Percentiles rank a stretch among this genome's conserved stretches.
phyloP scores from a whole-genome alignment of 2,888 invertebrate species.

The Petrophora chlorosata region DNA sequence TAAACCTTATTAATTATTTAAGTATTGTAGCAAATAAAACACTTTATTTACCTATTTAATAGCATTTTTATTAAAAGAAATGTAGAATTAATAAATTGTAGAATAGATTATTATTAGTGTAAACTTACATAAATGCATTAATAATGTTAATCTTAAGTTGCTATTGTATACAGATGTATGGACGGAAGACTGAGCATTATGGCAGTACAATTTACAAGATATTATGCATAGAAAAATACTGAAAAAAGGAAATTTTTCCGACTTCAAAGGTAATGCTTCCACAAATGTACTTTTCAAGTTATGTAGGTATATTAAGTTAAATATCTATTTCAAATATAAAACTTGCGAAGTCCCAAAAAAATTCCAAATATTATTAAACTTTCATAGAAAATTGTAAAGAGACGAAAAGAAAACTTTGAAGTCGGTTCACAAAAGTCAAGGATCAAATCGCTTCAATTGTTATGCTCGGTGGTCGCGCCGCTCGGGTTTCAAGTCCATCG shows the following conservation, averaged over 20 bases:
- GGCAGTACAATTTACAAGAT: conserved; percentile 14
- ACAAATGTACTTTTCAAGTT: neutral
- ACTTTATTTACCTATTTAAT: conserved; percentile 32
- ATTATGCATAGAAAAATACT: neutral
- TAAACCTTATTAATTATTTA: conserved; percentile 33
- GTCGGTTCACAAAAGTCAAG: conserved; percentile 3
- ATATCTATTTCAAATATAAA: too few relatives aligned
- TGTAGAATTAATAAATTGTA: conserved; percentile 48
- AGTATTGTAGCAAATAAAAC: conserved; percentile 38
- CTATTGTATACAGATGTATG: conserved; percentile 23
- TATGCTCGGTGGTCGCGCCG: conserved; percentile 68
- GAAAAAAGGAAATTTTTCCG: neutral
- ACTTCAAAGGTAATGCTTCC: conserved; percentile 1
- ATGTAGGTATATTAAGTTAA: neutral
- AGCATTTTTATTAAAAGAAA: conserved; percentile 41
- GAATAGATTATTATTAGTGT: conserved; percentile 73
- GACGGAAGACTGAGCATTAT: conserved; percentile 22
- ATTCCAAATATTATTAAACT: too few relatives aligned
- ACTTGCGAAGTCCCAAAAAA: too few relatives aligned
- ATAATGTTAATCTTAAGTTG: conserved; percentile 21
- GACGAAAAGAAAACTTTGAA: neutral
- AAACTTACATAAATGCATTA: conserved; percentile 64
- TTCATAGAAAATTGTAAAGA: neutral
- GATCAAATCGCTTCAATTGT: too few relatives aligned
- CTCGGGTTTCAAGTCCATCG: conserved; percentile 82